A percentile compares a stretch with the other conserved stretches of the same genome.
phyloP scores from a whole-genome alignment of 2,797 vertebrate genomes.

The Chaetodon trifasciatus region DNA sequence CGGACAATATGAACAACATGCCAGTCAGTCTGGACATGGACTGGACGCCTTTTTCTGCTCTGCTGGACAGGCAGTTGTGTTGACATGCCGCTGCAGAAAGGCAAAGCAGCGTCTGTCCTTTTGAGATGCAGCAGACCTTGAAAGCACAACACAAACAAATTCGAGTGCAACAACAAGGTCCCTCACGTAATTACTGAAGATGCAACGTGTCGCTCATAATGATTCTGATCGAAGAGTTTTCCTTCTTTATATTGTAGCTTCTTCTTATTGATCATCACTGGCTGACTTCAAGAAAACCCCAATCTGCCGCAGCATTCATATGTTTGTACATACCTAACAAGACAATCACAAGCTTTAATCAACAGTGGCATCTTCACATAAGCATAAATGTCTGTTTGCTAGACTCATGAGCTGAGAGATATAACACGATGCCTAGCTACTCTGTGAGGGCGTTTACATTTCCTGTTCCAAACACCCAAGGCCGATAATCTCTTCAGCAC shows the following conservation, averaged over 20 bases:
- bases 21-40: conserved; percentile 62
- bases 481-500: conserved; percentile 40
- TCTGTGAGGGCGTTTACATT: conserved; percentile 34
- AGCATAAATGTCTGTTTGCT: conserved; percentile 19
- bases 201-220: conserved; percentile 61
- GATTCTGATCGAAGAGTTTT: conserved; percentile 48
- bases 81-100: conserved; percentile 72
- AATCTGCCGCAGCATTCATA: conserved; percentile 8
- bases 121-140: conserved; percentile 76
- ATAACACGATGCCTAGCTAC: not conserved
- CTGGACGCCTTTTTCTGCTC: conserved; percentile 75
- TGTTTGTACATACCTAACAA: not conserved
- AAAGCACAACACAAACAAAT: conserved; percentile 81
- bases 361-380: conserved; percentile 28
- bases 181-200: conserved; percentile 66
- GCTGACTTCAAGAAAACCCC: conserved; percentile 20
- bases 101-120: conserved; percentile 70
- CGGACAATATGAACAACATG: conserved; percentile 48
- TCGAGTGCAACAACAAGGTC: conserved; percentile 62
- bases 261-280: conserved; percentile 30
- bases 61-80: conserved; percentile 71
- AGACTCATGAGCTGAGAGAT: conserved; percentile 1
- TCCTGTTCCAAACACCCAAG: conserved; percentile 42
- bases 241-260: not conserved
- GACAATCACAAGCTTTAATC: conserved; percentile 17